Evolutionary conservation across 1,140 invertebrate species (phyloP), one percentile per base, ranked within the genome.

Genomic region (Drosophila pseudoananassae): DNA sequence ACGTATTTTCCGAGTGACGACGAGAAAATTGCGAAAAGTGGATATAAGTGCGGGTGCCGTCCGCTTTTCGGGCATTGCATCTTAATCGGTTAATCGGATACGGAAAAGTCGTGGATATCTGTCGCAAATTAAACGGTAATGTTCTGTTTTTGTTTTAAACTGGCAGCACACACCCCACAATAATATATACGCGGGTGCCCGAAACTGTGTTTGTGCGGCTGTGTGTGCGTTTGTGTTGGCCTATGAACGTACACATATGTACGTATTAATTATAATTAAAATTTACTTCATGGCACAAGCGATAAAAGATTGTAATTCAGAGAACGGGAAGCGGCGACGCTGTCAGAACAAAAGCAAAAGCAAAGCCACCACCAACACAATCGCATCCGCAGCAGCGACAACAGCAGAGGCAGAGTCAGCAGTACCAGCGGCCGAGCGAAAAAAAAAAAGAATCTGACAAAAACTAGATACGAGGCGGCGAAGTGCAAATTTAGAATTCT

Each of bases 401-500:
- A 7, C 12, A 4, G 38, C 38, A 14, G n/a, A 15, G 14, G 14
- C 43, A 46, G 8, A 8, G 43, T 17, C 43, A 46, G 43, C 17
- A 14, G n/a, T 15, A 17, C 7, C 15, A 3, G 38, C 56, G 46
- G 36, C 45, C 40, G 31, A 72, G 40, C 43, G 43, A 46, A 73
- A 57, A 54, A 73, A 14, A 43, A 66, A 60, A 54, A 43, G 63
- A 76, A 81, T 73, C 66, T 72, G 60, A 66, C 56, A 59, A 77
- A 77, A 77, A 68, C 46, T 78, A 63, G 63, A 77, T 74, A 75
- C 58, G 59, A 61, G 61, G 52, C 59, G 59, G 27, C 60, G 59
- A 82, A 85, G 83, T 82, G 83, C 82, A 85, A 85, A 82, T 82
- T 82, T 88, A 72, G 83, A 88, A 83, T 88, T 73, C 77, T 68